Conservation (phyloP, 2,797 vertebrate species). For the Sebastolobus altivelis region DNA sequence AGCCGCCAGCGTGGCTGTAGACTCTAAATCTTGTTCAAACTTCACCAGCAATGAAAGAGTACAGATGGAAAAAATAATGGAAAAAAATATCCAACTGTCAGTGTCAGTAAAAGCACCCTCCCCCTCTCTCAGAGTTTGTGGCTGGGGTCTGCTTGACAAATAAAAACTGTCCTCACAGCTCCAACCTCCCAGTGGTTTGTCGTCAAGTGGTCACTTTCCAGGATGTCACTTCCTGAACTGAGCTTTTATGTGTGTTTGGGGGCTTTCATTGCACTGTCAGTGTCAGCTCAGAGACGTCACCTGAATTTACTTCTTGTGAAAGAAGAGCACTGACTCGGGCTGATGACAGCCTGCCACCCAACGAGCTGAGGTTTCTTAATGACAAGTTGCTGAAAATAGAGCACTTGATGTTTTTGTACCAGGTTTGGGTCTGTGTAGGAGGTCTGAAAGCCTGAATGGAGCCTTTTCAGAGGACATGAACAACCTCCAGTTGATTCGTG, state of each 20-base stretch:
- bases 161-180: constrained; percentile 18
- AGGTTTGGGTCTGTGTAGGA: constrained; percentile 18
- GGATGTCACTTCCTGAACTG: constrained; percentile 39
- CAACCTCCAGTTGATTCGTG: neutral
- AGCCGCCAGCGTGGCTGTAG: neutral
- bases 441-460: constrained; percentile 32
- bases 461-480: constrained; percentile 27
- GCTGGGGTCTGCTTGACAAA: constrained; percentile 11
- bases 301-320: constrained; percentile 19
- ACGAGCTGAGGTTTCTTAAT: constrained; percentile 38
- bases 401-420: constrained; percentile 39
- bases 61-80: constrained; percentile 45
- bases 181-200: constrained; percentile 16
- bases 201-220: constrained; percentile 42
- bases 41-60: constrained; percentile 1
- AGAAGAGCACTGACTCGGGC: constrained; percentile 6
- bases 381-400: constrained; percentile 46
- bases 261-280: constrained; percentile 20
- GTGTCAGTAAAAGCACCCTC: constrained; percentile 31
- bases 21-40: constrained; percentile 8
- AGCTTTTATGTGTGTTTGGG: constrained; percentile 35
- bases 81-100: constrained; percentile 40
- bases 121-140: constrained; percentile 10
- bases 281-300: constrained; percentile 19
- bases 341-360: constrained; percentile 47